A percentile compares a stretch with the other conserved stretches of the same genome.
These are phyloP conservation scores for Microctenopoma stevenorrisi DNA, from an alignment of 2,797 vertebrate genomes.

Conservation along the genomic window DNA sequence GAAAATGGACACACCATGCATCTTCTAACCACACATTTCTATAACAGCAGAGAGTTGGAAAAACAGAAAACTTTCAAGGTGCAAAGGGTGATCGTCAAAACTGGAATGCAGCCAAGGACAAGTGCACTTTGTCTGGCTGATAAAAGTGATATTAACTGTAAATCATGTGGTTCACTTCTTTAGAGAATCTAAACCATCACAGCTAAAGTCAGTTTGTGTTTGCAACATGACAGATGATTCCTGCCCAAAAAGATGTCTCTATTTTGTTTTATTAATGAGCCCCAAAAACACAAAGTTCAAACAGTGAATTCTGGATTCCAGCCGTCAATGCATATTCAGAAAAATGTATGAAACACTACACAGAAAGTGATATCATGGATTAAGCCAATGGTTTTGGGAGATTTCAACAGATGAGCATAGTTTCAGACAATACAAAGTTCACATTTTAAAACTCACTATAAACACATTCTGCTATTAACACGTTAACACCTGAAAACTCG, in stretches of 20 bases:
- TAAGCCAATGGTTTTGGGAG: neutral
- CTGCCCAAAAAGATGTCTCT: conserved; percentile 17
- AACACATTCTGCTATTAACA: conserved; percentile 5
- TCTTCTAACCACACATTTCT: conserved; percentile 19
- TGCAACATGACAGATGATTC: conserved; percentile 24
- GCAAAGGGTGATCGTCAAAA: conserved; percentile 47
- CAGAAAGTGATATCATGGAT: neutral
- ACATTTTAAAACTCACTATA: conserved; percentile 1
- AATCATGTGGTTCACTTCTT: conserved; percentile 32
- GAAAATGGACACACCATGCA: neutral
- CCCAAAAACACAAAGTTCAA: conserved; percentile 6
- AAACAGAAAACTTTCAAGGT: conserved; percentile 50
- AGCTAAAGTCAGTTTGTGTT: conserved; percentile 12
- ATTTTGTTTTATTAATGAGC: conserved; percentile 22
- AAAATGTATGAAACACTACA: conserved; percentile 8
- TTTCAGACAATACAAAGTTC: conserved; percentile 28
- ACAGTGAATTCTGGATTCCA: neutral
- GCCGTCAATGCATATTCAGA: conserved; percentile 10
- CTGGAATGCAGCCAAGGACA: conserved; percentile 43
- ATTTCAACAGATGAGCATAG: conserved; percentile 10
- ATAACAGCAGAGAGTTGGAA: conserved; percentile 27
- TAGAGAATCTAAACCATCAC: conserved; percentile 11
- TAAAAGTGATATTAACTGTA: conserved; percentile 27
- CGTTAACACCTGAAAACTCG: conserved; percentile 6
- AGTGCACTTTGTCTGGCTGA: conserved; percentile 43